Conservation (phyloP, 2,888 invertebrate genomes). For the Cerceris rybyensis region DNA sequence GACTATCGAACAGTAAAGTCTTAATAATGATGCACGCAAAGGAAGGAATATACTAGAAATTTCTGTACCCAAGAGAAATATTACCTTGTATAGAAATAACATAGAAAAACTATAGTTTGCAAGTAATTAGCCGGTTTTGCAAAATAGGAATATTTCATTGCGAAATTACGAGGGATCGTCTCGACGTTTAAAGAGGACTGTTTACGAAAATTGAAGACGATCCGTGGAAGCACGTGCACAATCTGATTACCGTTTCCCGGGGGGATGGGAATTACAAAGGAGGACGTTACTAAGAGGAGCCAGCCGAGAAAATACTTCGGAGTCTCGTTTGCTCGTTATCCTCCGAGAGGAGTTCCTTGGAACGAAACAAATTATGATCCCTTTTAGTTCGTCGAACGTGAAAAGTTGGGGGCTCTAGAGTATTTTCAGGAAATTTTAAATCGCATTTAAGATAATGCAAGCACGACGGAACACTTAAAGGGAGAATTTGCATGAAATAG, state of each 20-base stretch:
- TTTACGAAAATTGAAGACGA: conserved; percentile 6
- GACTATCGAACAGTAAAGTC: no score
- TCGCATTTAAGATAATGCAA: conserved; percentile 15
- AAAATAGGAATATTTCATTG: background rate
- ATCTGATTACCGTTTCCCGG: background rate
- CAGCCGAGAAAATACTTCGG: background rate
- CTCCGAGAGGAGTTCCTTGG: background rate
- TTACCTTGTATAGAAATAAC: no score
- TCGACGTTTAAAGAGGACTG: background rate
- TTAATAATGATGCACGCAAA: no score
- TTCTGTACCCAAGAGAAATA: no score
- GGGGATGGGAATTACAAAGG: background rate
- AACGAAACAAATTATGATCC: conserved; percentile 1
- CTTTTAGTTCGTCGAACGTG: background rate
- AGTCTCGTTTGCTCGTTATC: conserved; percentile 5
- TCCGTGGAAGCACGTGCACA: background rate
- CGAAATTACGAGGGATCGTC: background rate
- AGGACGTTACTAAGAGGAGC: background rate
- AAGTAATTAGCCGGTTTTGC: no score
- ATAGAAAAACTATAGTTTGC: no score
- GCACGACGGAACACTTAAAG: background rate
- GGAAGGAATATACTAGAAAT: no score
- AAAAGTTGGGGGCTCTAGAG: background rate
- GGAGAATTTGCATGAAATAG: conserved; percentile 4
- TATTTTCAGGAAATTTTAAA: conserved; percentile 8